Evolutionary conservation across 2,888 invertebrate genomes (phyloP).

Genomic region (Sinohyriopsis cumingii): DNA sequence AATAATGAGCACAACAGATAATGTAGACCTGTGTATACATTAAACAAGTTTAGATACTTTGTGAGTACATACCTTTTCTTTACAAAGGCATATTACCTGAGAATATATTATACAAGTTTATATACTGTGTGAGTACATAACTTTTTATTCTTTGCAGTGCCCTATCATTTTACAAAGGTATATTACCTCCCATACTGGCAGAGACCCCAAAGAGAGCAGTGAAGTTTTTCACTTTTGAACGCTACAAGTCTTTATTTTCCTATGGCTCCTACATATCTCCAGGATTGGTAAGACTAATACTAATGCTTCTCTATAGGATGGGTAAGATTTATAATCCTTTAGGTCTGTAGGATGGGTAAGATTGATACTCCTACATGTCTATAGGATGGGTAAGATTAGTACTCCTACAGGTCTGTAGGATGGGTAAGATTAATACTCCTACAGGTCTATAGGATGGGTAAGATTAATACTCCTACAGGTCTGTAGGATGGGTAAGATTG

Average conservation of each 20-base stretch:
- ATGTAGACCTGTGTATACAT: not conserved
- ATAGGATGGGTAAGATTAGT: no score
- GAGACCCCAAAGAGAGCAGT: slow-evolving; percentile 96
- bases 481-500: no score
- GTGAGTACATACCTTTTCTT: slow-evolving; percentile 4
- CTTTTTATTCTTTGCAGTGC: slow-evolving; percentile 72
- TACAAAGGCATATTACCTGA: not conserved
- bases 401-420: no score
- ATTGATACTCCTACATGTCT: no score
- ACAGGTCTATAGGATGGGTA: no score
- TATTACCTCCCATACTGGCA: slow-evolving; percentile 91
- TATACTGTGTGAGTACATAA: not conserved
- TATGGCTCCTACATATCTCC: slow-evolving; percentile 39
- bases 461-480: no score
- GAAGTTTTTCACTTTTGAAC: slow-evolving; percentile 95
- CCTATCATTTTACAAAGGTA: slow-evolving; percentile 92
- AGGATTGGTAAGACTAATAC: slow-evolving; percentile 33
- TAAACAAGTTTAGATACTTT: not conserved
- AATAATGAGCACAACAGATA: not conserved
- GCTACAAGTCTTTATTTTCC: slow-evolving; percentile 86
- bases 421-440: no score
- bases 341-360: no score
- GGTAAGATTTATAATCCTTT: no score
- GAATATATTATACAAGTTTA: no score
- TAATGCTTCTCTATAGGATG: no score